A percentile compares a stretch with the other conserved stretches of the same genome.
phyloP scores from a whole-genome alignment of 2,113 vertebrate genomes.

The Protobothrops mucrosquamatus region DNA sequence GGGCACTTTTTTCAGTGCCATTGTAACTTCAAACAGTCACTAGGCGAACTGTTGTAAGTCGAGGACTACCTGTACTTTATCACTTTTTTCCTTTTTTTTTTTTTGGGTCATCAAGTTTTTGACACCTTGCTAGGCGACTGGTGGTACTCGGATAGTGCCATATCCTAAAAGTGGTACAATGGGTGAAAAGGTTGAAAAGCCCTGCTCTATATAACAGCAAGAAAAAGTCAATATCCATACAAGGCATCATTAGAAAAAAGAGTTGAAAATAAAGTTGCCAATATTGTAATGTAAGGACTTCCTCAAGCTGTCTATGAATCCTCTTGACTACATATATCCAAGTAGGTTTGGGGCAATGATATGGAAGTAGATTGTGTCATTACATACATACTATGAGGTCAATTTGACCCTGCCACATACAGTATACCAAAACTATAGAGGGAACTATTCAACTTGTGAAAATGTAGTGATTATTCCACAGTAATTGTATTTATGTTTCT shows the following conservation, averaged over 20 bases:
- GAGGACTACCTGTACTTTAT: too few relatives aligned
- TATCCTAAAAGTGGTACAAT: too few relatives aligned
- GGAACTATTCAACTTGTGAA: constrained; percentile 33
- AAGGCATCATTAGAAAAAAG: neutral
- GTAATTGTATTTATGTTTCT: constrained; percentile 22
- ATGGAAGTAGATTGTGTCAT: neutral
- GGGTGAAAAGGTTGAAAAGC: too few relatives aligned
- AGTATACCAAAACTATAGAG: constrained; percentile 2
- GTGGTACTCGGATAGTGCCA: too few relatives aligned
- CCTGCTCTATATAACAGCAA: neutral
- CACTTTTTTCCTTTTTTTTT: too few relatives aligned
- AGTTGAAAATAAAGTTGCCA: neutral
- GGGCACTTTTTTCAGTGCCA: too few relatives aligned
- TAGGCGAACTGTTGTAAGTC: too few relatives aligned
- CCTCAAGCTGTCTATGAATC: neutral
- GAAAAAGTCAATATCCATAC: neutral
- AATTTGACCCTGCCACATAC: neutral
- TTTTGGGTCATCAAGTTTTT: too few relatives aligned
- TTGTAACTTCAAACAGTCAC: too few relatives aligned
- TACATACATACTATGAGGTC: neutral
- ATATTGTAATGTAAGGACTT: neutral
- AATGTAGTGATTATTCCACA: constrained; percentile 19
- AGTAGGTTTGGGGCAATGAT: neutral
- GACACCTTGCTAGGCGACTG: too few relatives aligned
- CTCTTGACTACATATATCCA: neutral